Evolutionary conservation across 1,140 invertebrate species (phyloP).

Genomic region (Drosophila truncata): DNA sequence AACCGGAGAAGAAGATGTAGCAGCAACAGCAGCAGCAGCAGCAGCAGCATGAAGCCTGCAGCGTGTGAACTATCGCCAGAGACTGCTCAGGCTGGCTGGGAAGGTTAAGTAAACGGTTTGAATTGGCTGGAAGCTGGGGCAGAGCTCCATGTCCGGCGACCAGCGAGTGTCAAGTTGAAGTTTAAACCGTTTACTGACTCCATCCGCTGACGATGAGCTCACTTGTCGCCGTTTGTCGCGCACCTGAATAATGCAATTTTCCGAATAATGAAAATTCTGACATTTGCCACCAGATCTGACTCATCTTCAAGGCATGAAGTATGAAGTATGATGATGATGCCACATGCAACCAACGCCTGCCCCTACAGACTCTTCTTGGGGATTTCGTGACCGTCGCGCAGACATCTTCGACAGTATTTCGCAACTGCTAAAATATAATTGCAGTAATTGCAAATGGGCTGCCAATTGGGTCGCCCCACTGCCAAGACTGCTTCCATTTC

Average conservation of each 20-base stretch:
- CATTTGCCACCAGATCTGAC: conserved; percentile 64
- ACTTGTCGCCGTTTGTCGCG: conserved; percentile 10
- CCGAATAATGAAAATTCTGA: conserved; percentile 64
- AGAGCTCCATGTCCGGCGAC: conserved; percentile 1
- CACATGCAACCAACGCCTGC: conserved; percentile 50
- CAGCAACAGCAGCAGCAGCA: conserved; percentile 41
- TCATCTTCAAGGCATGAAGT: conserved; percentile 34
- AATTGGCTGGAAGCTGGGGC: not conserved
- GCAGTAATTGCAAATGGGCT: conserved; percentile 73
- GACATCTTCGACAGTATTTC: conserved; percentile 54
- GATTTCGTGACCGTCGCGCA: conserved; percentile 68
- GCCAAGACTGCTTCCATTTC: conserved; percentile 48
- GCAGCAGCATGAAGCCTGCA: conserved; percentile 28
- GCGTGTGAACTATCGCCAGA: conserved; percentile 65
- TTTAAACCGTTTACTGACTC: conserved; percentile 67
- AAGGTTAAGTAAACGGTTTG: conserved; percentile 69
- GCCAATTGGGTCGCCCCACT: conserved; percentile 70
- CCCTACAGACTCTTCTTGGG: conserved; percentile 20
- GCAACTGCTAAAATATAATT: conserved; percentile 67
- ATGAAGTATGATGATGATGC: conserved; percentile 25
- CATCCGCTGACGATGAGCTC: conserved; percentile 45
- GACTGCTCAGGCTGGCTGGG: conserved; percentile 21
- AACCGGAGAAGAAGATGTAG: conserved; percentile 14
- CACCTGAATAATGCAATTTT: conserved; percentile 25
- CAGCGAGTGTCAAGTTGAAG: conserved; percentile 78